These are phyloP conservation scores for Neoaliturus tenellus DNA, from an alignment of 2,888 invertebrate species.

Conservation along the genomic window DNA sequence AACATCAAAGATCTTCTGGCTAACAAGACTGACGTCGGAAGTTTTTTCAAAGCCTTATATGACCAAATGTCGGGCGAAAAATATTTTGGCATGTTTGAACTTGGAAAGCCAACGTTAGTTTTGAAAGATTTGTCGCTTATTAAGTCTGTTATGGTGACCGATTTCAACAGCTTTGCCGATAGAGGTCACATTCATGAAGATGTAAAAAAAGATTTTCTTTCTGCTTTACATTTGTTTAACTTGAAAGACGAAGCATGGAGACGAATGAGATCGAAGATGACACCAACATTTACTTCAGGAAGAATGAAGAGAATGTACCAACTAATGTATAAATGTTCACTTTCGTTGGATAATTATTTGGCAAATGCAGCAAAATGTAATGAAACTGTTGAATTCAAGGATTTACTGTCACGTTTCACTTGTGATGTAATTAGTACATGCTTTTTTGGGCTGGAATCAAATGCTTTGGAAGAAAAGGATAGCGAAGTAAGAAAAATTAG, in stretches of 20 bases:
- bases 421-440: slow-evolving; percentile 31
- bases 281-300: slow-evolving; percentile 34
- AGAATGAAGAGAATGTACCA: slow-evolving; percentile 39
- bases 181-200: slow-evolving; percentile 44
- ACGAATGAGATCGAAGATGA: slow-evolving; percentile 7
- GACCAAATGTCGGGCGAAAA: slow-evolving; percentile 20
- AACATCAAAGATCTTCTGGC: slow-evolving; percentile 68
- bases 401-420: slow-evolving; percentile 30
- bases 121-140: slow-evolving; percentile 6
- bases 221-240: slow-evolving; percentile 34
- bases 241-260: slow-evolving; percentile 21
- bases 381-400: slow-evolving; percentile 12
- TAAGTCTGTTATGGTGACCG: slow-evolving; percentile 22
- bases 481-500: slow-evolving; percentile 42
- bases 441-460: slow-evolving; percentile 30
- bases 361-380: background rate
- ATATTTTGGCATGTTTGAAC: slow-evolving; percentile 40
- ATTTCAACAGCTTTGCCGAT: slow-evolving; percentile 30
- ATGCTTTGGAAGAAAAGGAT: slow-evolving; percentile 25
- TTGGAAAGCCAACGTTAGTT: slow-evolving; percentile 2
- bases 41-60: slow-evolving; percentile 10
- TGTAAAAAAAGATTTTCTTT: slow-evolving; percentile 28
- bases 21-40: slow-evolving; percentile 8
- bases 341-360: background rate
- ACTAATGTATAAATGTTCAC: slow-evolving; percentile 17